Base-by-base conservation (phyloP, 92 coral and sea anemone species). In the Actinostola sp. region DNA sequence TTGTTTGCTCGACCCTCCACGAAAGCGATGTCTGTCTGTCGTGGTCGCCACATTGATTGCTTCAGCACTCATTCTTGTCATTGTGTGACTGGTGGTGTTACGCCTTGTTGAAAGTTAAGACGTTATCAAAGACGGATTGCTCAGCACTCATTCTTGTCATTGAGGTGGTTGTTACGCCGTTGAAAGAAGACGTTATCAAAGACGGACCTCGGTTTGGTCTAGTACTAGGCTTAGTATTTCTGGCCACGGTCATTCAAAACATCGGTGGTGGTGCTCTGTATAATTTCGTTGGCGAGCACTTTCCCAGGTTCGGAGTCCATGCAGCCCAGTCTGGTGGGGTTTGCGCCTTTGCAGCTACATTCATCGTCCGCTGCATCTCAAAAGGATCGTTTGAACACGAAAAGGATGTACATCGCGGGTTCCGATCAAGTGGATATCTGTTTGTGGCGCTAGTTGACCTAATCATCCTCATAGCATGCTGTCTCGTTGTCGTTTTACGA, bases 261-360 rank as follows among this genome's bases (percentile, higher is more conserved):
- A 49, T 88, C 55, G 93, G 97, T 19, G 93, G 97, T 17, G 97
- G 97, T 32, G 97, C 91, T 0, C 83, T 91, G 9, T 91, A 91
- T 54, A 71, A 72, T 24, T 88, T 88, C 49, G 86, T 88, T 62
- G 97, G 93, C 14, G 78, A 84, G 50, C 88, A 88, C 44, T 87
- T 91, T 38, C 97, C 97, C 45, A 76, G 63, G 55, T 68, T 84
- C 66, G 97, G 97, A 5, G 67, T 91, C 32, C 97, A 87, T 33
- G 97, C 93, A 19, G 97, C 97, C 0, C 97, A 91, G 57, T 88
- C 93, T n/a, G 97, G 93, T 5, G 97, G 93, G 16, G 91, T 91
- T 19, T 91, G 91, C 52, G 97, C 93, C 14, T 84, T 91, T 20
- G 97, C 91, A 21, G 91, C 93, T 2, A 91, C 97, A 0, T 91